These are phyloP conservation scores for Echiichthys vipera DNA, from an alignment of 2,797 vertebrate species.

Conservation along the genomic window DNA sequence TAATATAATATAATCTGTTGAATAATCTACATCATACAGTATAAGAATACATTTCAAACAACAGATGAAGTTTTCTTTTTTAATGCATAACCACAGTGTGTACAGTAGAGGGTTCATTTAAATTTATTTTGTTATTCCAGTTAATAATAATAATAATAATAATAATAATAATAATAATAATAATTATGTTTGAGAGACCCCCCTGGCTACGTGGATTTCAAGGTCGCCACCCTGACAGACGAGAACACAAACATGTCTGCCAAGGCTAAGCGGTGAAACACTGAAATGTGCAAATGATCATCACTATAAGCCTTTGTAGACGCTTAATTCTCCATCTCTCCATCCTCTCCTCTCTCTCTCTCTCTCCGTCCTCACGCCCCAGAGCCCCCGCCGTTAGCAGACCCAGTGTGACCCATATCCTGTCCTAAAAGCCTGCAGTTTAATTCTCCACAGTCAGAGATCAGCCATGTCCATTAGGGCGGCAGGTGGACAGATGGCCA, in stretches of 20 bases:
- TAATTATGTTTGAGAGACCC: not conserved
- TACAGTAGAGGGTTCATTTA: not conserved
- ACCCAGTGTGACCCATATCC: slow-evolving; percentile 60
- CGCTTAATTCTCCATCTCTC: slow-evolving; percentile 44
- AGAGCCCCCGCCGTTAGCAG: slow-evolving; percentile 28
- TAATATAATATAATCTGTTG: too few species aligned
- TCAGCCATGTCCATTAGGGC: slow-evolving; percentile 72
- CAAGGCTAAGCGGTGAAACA: slow-evolving; percentile 29
- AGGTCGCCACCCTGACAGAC: not conserved
- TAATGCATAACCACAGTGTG: too few species aligned
- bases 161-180: too few species aligned
- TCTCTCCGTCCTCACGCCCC: slow-evolving; percentile 20
- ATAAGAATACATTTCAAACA: too few species aligned
- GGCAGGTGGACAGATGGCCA: slow-evolving; percentile 75
- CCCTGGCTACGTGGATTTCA: slow-evolving; percentile 4
- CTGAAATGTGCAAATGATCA: slow-evolving; percentile 41
- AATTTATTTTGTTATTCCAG: slow-evolving; percentile 3
- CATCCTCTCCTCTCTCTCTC: slow-evolving; percentile 18
- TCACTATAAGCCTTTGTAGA: slow-evolving; percentile 45
- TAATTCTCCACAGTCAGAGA: slow-evolving; percentile 74
- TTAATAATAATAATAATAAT: too few species aligned
- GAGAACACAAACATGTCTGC: slow-evolving; percentile 17
- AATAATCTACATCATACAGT: too few species aligned
- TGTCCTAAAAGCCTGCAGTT: slow-evolving; percentile 76
- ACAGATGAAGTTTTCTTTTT: too few species aligned